phyloP scores from a whole-genome alignment of 2,888 invertebrate genomes.

The Drosophila gaucha region DNA sequence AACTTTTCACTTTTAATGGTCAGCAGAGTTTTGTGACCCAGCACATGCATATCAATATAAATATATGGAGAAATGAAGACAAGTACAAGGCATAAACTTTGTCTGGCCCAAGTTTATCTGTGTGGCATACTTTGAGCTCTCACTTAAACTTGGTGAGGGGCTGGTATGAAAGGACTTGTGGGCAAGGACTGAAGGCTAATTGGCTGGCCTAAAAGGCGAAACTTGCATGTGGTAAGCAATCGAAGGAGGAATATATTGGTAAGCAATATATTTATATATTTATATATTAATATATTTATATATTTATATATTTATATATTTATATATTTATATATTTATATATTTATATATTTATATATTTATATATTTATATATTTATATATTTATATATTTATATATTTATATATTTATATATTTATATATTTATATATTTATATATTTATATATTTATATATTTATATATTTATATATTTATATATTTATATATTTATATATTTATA shows the following conservation, averaged over 20 bases:
- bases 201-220: conserved; percentile 20
- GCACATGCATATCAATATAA: conserved; percentile 45
- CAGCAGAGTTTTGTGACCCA: conserved; percentile 57
- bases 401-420: too few species aligned
- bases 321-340: too few species aligned
- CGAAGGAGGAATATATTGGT: background rate
- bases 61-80: conserved; percentile 35
- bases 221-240: background rate
- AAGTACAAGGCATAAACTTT: conserved; percentile 39
- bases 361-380: too few species aligned
- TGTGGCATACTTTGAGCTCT: conserved; percentile 6
- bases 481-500: too few species aligned
- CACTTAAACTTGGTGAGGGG: background rate
- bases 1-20: conserved; percentile 79
- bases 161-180: background rate
- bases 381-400: too few species aligned
- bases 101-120: conserved; percentile 14
- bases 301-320: too few species aligned
- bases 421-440: too few species aligned
- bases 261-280: background rate
- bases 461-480: too few species aligned
- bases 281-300: too few species aligned
- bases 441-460: too few species aligned
- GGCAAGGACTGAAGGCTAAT: conserved; percentile 38
- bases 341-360: too few species aligned